phyloP scores from a whole-genome alignment of 1,140 invertebrate genomes.

The Macrocentrus cingulum region DNA sequence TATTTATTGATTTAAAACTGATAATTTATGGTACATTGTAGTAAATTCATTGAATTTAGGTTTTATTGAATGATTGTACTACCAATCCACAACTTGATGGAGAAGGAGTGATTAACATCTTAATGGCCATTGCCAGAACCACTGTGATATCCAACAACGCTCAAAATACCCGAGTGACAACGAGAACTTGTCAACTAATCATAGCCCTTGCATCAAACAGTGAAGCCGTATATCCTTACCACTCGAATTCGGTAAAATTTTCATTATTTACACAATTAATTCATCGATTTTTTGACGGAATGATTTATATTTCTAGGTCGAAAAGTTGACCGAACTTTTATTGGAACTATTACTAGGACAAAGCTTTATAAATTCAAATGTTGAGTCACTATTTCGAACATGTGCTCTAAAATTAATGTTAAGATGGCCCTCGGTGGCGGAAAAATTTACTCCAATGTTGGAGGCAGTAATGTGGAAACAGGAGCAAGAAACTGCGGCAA shows the following conservation, averaged over 20 bases:
- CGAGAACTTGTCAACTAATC: conserved; percentile 55
- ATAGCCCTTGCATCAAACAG: conserved; percentile 53
- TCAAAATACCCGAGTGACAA: conserved; percentile 54
- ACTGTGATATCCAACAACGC: conserved; percentile 56
- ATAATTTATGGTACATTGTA: conserved; percentile 14
- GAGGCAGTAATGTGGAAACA: conserved; percentile 44
- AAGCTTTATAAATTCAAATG: conserved; percentile 52
- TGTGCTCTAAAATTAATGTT: conserved; percentile 55
- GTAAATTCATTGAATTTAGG: conserved; percentile 34
- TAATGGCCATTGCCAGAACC: conserved; percentile 53
- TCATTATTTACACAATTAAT: not conserved
- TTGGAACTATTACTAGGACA: conserved; percentile 51
- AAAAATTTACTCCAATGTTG: conserved; percentile 52
- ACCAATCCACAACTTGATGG: conserved; percentile 50
- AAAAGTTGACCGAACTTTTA: conserved; percentile 53
- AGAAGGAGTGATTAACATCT: conserved; percentile 53
- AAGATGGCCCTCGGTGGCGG: conserved; percentile 52
- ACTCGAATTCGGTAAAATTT: conserved; percentile 45
- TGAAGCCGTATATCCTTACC: conserved; percentile 53
- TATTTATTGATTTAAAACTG: not conserved
- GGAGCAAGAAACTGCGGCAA: conserved; percentile 37
- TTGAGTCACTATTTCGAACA: conserved; percentile 52
- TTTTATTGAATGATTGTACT: conserved; percentile 53
- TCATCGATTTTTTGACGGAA: not conserved
- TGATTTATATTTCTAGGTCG: conserved; percentile 44